Conservation (phyloP, 2,113 vertebrate species). For the Struthidea cinerea region DNA sequence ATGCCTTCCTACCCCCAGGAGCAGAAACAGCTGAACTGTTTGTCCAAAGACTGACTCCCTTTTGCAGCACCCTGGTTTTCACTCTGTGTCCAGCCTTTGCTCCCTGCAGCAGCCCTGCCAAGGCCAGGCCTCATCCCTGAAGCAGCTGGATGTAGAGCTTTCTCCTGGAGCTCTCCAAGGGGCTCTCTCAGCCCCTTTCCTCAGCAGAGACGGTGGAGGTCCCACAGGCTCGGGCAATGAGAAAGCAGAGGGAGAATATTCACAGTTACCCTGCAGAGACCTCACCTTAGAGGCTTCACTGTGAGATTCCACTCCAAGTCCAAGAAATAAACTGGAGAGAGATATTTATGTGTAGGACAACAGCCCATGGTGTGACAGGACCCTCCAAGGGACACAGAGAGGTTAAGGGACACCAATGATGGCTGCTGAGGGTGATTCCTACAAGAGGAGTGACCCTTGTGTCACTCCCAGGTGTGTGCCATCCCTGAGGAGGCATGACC, state of each 20-base stretch:
- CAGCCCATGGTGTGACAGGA: background rate
- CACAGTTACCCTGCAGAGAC: background rate
- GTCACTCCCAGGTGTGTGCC: background rate
- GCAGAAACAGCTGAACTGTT: background rate
- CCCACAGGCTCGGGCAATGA: background rate
- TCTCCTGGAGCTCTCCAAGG: background rate
- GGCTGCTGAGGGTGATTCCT: background rate
- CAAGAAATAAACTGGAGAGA: background rate
- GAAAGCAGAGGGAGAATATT: background rate
- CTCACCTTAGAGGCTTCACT: background rate
- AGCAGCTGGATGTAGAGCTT: background rate
- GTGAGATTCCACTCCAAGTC: background rate
- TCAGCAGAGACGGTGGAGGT: background rate
- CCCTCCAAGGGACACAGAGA: background rate
- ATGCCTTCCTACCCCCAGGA: background rate
- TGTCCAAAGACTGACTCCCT: background rate
- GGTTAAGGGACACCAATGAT: rapidly evolving
- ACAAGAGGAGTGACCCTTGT: background rate
- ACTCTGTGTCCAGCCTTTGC: background rate
- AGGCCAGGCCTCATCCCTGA: background rate
- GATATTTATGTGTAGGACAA: background rate
- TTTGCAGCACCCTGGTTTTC: background rate
- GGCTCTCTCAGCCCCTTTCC: background rate
- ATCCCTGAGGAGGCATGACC: rapidly evolving
- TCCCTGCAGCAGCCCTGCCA: background rate